A percentile compares a stretch with the other conserved stretches of the same genome.
Conservation (phyloP, 1,140 invertebrate species). For the Orussus abietinus region DNA sequence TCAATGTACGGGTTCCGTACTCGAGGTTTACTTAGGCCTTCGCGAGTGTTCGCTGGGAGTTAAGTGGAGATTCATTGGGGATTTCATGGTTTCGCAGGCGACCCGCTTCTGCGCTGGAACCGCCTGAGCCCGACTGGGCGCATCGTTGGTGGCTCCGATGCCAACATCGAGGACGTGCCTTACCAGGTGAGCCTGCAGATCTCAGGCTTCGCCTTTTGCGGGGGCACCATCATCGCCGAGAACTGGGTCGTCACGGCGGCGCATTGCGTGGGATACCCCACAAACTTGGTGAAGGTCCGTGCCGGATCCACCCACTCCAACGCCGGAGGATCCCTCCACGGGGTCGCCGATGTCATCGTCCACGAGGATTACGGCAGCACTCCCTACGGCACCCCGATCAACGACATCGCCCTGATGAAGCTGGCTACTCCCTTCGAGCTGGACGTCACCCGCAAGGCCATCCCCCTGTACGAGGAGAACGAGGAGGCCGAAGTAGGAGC, state of each 20-base stretch:
- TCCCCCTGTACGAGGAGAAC: constrained; percentile 30
- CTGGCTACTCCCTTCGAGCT: constrained; percentile 26
- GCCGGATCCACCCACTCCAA: constrained; percentile 44
- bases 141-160: constrained; percentile 61
- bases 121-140: no score
- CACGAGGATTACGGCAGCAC: constrained; percentile 47
- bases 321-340: constrained; percentile 32
- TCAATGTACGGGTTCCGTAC: no score
- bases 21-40: no score
- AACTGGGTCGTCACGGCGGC: constrained; percentile 59
- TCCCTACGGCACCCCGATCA: constrained; percentile 40
- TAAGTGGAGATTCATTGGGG: no score
- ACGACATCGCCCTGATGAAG: constrained; percentile 58
- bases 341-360: constrained; percentile 37
- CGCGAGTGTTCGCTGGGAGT: no score
- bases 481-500: constrained; percentile 5
- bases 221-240: constrained; percentile 57
- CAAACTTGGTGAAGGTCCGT: constrained; percentile 28
- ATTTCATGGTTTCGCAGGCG: no score
- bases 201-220: constrained; percentile 55
- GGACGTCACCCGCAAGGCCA: constrained; percentile 14
- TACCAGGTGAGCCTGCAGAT: constrained; percentile 58
- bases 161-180: constrained; percentile 56
- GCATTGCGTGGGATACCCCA: constrained; percentile 58
- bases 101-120: no score